These are phyloP conservation scores for Ctenodactylus gundi DNA, from an alignment of 2,113 vertebrate species.

Conservation along the genomic window DNA sequence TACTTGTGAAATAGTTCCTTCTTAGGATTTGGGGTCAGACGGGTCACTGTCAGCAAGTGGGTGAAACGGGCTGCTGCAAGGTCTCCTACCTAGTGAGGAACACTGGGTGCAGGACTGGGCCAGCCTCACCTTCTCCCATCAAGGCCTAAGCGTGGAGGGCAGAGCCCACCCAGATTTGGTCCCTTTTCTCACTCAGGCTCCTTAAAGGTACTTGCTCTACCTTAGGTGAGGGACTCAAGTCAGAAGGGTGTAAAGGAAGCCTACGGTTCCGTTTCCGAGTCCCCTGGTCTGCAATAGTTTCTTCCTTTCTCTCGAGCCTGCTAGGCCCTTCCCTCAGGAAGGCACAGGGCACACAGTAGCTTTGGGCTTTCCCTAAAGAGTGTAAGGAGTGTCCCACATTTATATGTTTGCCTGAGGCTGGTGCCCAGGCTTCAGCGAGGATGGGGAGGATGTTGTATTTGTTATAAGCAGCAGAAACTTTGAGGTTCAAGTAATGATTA, in stretches of 20 bases:
- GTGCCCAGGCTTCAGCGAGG: background rate
- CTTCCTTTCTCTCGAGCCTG: too few relatives aligned
- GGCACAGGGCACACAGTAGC: too few relatives aligned
- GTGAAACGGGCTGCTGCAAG: background rate
- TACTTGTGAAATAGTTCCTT: background rate
- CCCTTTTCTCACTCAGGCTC: background rate
- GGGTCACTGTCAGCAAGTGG: background rate
- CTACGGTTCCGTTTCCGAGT: background rate
- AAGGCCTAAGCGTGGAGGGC: background rate
- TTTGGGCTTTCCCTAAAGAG: background rate
- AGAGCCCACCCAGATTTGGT: background rate
- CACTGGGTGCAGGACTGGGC: background rate
- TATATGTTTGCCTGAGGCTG: constrained; percentile 18
- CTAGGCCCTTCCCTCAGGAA: background rate
- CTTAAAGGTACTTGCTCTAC: background rate
- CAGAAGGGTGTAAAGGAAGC: background rate
- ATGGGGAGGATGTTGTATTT: background rate
- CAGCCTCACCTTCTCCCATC: background rate
- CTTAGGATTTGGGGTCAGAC: background rate
- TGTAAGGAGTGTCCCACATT: background rate
- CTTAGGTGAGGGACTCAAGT: background rate
- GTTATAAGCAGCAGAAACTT: background rate
- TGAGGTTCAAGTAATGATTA: background rate
- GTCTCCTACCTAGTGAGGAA: background rate
- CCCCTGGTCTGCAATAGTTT: too few relatives aligned